Evolutionary conservation across 2,888 invertebrate species (phyloP).

Genomic region (Mythimna ferrago): DNA sequence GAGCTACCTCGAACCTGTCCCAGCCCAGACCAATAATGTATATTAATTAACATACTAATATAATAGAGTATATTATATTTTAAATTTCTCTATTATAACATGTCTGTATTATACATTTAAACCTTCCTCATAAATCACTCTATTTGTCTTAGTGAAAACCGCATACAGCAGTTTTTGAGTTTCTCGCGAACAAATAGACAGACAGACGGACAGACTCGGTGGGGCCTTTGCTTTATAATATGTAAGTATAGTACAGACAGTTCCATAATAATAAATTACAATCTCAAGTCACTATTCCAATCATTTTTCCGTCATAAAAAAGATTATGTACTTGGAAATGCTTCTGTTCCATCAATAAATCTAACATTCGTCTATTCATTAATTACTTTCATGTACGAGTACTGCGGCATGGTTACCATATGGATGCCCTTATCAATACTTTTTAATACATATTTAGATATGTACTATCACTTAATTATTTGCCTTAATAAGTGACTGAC

Average conservation of each 20-base stretch:
- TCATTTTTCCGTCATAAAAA: conserved; percentile 4
- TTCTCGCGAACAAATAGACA: too few species aligned
- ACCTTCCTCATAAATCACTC: too few species aligned
- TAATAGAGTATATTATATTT: neutral
- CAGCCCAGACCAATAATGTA: neutral
- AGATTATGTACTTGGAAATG: neutral
- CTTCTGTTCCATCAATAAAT: neutral
- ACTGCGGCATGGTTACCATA: too few species aligned
- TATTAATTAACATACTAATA: neutral
- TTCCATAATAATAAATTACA: neutral
- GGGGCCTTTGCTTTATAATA: too few species aligned
- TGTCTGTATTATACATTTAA: too few species aligned
- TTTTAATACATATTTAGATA: neutral
- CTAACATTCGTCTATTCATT: neutral
- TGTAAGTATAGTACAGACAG: too few species aligned
- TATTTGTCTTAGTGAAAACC: too few species aligned
- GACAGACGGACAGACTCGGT: too few species aligned
- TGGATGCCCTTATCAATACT: neutral
- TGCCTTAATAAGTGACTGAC: neutral
- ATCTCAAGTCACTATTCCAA: neutral
- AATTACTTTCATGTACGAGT: neutral
- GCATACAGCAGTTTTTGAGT: too few species aligned
- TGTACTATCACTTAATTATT: neutral
- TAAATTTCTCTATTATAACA: too few species aligned
- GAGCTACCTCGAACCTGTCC: too few species aligned